These are phyloP conservation scores for Eretmocerus hayati DNA, from an alignment of 2,888 invertebrate genomes.

Conservation along the genomic window DNA sequence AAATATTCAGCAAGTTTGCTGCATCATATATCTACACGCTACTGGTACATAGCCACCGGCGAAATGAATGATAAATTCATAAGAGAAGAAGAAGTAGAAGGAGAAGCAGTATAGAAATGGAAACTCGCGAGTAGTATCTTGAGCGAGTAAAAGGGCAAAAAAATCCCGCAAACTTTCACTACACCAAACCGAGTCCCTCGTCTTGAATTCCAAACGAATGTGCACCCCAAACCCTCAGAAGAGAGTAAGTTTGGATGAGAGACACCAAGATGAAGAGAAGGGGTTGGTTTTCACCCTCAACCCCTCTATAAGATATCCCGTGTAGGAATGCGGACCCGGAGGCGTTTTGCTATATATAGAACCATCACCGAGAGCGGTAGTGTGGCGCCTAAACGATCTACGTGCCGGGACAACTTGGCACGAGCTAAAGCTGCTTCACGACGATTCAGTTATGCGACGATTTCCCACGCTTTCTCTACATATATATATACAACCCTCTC, in stretches of 20 bases:
- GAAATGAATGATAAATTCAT: neutral
- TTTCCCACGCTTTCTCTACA: too few relatives aligned
- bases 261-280: too few relatives aligned
- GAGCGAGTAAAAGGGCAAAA: neutral
- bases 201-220: slow-evolving; percentile 15
- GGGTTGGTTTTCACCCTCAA: too few relatives aligned
- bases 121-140: neutral
- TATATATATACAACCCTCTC: too few relatives aligned
- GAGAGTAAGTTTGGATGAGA: too few relatives aligned
- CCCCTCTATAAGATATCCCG: too few relatives aligned
- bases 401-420: slow-evolving; percentile 1
- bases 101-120: neutral
- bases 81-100: neutral
- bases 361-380: too few relatives aligned
- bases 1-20: too few relatives aligned
- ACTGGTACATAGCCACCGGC: too few relatives aligned
- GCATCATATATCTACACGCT: too few relatives aligned
- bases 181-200: slow-evolving; percentile 3
- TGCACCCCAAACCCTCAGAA: neutral
- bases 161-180: neutral
- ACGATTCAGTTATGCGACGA: slow-evolving; percentile 3
- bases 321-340: slow-evolving; percentile 1
- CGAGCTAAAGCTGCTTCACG: neutral
- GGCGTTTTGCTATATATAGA: too few relatives aligned
- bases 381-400: slow-evolving; percentile 16